Evolutionary conservation across 2,888 invertebrate species (phyloP), one percentile per base, ranked within the genome.

Genomic region (Amblyteles armatorius): DNA sequence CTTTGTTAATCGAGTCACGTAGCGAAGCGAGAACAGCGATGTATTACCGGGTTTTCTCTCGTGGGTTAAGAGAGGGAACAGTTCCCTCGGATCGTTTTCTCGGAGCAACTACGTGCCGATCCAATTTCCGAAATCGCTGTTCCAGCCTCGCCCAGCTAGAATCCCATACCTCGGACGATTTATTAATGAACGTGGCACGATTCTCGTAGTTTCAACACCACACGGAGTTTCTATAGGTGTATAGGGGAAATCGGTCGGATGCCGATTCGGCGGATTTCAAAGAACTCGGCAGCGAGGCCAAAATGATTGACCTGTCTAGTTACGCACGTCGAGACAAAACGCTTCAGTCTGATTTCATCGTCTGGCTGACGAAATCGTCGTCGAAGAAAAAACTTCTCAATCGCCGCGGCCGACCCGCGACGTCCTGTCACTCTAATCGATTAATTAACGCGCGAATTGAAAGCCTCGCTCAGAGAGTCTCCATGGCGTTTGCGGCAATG

Each of bases 1-100:
- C 82, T 80, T 80, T 76, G 79, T 79, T 85, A 85, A 85, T 85
- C 85, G 82, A 85, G 85, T 85, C 85, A 85, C 85, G 85, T 85
- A 85, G 82, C 63, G 67, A 76, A 69, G 72, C 85, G 85, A 82
- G 79, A 85, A 80, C 79, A 52, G 50, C 82, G 76, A 85, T 85
- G 80, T 82, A 82, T 85, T 80, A 85, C 72, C 78, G 57, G 36
- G 71, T 1, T 65, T 63, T 48, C 48, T 29, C 57, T 44, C 40
- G 36, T 9, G 29, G 55, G 71, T 6, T 33, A 72, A 52, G 33
- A 36, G 57, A n/a, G 36, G 36, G 52, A 40, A 29, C 48, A 65
- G 65, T 26, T 50, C 16, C 65, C 33, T 16, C 26, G 19, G 67
- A 52, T 48, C 65, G 67, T 79, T 69, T 69, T 48, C 67, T 22